Evolutionary conservation across 2,113 vertebrate genomes (phyloP), one percentile per base, ranked within the genome.

Genomic region (Varanus salvator): DNA sequence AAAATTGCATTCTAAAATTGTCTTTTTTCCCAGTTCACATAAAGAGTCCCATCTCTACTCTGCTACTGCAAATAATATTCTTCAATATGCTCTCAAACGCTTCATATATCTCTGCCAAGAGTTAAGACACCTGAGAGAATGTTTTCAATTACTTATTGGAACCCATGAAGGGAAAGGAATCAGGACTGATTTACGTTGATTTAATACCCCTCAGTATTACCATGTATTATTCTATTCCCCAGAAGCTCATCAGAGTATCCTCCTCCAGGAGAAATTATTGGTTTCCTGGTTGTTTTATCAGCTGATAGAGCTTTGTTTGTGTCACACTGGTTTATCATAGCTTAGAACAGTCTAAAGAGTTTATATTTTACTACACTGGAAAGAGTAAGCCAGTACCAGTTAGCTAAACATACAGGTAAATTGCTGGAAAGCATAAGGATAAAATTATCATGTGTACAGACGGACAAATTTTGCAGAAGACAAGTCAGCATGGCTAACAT

Each of bases 211-310:
- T 75, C 69, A 29, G 31, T 31, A 21, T 31, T 68, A 21, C 15
- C 15, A 38, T 76, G 9, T 71, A 74, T 80, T 69, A 75, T 82
- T 87, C 48, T 23, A 71, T 71, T 52, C 68, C 31, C 52, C 15
- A 74, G 54, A 52, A 90, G 69, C 85, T 87, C 77, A 87, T 80
- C 87, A 82, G 31, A 90, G 15, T 78, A 11, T 48, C 52, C 64
- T 72, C 19, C 83, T 66, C 48, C 27, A 31, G 52, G 52, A 64
- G 19, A 25, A 27, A 72, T 7, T 44, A 34, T 7, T 12, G 75
- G 64, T 48, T 38, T n/a, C 23, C 69, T 29, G 9, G 19, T 77
- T 6, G 17, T 85, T 85, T 85, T 68, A 71, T 78, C 64, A 78
- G 48, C 50, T 54, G 60, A 89, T 50, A 52, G 8, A 31, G 31